A percentile compares a stretch with the other conserved stretches of the same genome.
phyloP scores from a whole-genome alignment of 2,888 invertebrate species.

The Hypomecis punctinalis region DNA sequence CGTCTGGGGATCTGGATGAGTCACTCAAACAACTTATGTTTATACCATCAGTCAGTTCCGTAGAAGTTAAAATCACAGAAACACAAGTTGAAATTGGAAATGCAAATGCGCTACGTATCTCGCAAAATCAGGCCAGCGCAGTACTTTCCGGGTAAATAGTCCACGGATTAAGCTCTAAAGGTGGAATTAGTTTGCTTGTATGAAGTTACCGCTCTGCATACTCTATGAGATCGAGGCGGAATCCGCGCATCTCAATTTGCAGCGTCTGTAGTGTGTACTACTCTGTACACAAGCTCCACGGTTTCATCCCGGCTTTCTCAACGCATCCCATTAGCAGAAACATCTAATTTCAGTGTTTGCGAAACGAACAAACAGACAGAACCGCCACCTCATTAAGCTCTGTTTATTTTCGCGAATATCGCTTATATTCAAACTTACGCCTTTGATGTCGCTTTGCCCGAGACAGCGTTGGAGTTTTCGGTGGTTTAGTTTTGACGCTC shows the following conservation, averaged over 20 bases:
- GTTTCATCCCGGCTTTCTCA: slow-evolving; percentile 46
- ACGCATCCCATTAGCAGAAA: slow-evolving; percentile 62
- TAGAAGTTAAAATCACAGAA: neutral
- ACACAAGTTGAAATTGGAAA: slow-evolving; percentile 1
- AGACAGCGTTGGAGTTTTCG: slow-evolving; percentile 83
- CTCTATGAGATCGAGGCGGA: slow-evolving; percentile 13
- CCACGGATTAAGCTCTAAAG: slow-evolving; percentile 1
- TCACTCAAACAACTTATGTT: neutral
- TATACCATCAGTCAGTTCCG: neutral
- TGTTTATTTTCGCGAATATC: slow-evolving; percentile 66
- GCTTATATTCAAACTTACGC: slow-evolving; percentile 65
- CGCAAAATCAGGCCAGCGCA: neutral
- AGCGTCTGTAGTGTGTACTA: slow-evolving; percentile 15
- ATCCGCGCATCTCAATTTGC: slow-evolving; percentile 33
- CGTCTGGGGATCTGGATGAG: too few species aligned
- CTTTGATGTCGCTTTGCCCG: slow-evolving; percentile 81
- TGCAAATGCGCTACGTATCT: neutral
- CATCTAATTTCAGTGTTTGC: slow-evolving; percentile 66
- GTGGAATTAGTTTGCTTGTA: slow-evolving; percentile 11
- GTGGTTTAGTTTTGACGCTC: slow-evolving; percentile 82
- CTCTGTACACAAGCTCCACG: slow-evolving; percentile 15
- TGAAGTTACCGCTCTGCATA: slow-evolving; percentile 18
- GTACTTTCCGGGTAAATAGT: slow-evolving; percentile 1
- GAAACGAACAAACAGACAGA: slow-evolving; percentile 55
- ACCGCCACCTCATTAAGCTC: slow-evolving; percentile 71